Base-by-base conservation (phyloP, 2,113 vertebrate genomes). In the Polypterus senegalus region DNA sequence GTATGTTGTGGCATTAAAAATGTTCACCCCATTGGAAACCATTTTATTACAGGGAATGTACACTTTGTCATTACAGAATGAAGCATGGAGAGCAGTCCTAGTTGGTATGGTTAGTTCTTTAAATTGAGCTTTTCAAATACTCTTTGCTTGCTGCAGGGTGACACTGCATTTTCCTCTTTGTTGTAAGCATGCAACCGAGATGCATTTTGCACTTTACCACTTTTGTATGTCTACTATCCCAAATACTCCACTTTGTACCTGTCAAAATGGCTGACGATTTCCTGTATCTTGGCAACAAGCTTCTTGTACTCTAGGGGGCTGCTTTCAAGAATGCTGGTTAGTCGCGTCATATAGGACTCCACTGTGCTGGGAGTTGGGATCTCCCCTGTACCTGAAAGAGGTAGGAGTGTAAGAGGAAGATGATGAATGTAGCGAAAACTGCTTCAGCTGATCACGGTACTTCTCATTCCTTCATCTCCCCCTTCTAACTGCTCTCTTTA, bases 271-370 rank as follows among this genome's bases (percentile, higher is more conserved):
- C 91, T 87, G 62, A 99, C 80, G 70, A 97, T 88, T 66, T 99
- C 92, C 59, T 91, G 91, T 55, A 97, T 87, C 54, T 93, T 91
- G 10, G 79, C 71, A 27, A 98, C 84, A 63, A 99, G 81, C 0
- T 86, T 83, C 53, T 92, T 91, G 0, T 98, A 92, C 74, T 93
- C 93, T 5, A 85, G 77, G 0, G 96, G 96, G 74, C 93, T 93
- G 62, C 86, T 91, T 74, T 95, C 92, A 0, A 98, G 89, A 59
- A 86, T 81, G 1, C 85, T 89, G 70, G 88, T 93, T 65, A 98
- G 83, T 66, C 91, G 91, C 49, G 89, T 92, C 86, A 99, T 88
- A 71, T 98, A 98, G 6, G 94, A 90, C 70, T 99, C 96, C 69
- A 99, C 80, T 4, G 92, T 97, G 60, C 87, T 85, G 61, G 92